Percentiles rank a stretch among this genome's conserved stretches.
These are phyloP conservation scores for Himantopus leucocephalus DNA, from an alignment of 2,113 vertebrate species.

Conservation along the genomic window DNA sequence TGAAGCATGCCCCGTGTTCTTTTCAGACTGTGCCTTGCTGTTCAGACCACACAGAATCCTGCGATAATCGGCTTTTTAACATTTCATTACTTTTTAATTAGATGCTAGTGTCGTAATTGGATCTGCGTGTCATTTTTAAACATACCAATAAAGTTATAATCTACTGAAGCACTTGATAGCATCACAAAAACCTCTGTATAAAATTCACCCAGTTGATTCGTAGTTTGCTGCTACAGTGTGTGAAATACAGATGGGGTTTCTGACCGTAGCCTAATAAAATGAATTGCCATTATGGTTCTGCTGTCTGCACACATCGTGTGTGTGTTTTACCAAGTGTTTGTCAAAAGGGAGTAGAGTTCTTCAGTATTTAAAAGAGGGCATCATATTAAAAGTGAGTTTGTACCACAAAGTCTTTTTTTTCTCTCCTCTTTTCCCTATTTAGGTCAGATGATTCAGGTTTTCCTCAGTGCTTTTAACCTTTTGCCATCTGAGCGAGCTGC, in stretches of 20 bases:
- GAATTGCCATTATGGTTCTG: neutral
- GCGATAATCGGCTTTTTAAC: neutral
- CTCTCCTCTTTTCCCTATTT: constrained; percentile 13
- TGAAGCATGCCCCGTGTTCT: fast-evolving
- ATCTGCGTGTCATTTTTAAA: neutral
- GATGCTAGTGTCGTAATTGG: neutral
- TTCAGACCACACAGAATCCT: neutral
- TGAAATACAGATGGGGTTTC: neutral
- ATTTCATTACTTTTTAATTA: neutral
- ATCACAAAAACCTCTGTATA: neutral
- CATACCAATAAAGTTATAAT: neutral
- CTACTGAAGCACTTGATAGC: neutral
- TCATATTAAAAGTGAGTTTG: neutral
- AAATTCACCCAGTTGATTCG: neutral
- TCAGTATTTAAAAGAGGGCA: neutral
- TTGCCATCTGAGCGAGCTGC: neutral
- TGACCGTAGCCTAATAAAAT: neutral
- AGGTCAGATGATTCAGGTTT: constrained; percentile 59
- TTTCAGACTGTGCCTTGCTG: neutral
- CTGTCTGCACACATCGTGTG: neutral
- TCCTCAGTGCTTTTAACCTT: constrained; percentile 50
- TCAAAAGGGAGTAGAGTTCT: neutral
- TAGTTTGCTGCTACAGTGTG: neutral
- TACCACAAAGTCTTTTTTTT: neutral
- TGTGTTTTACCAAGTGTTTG: neutral